A percentile compares a stretch with the other conserved stretches of the same genome.
These are phyloP conservation scores for Corbicula japonica DNA, from an alignment of 2,888 invertebrate genomes.

Conservation along the genomic window DNA sequence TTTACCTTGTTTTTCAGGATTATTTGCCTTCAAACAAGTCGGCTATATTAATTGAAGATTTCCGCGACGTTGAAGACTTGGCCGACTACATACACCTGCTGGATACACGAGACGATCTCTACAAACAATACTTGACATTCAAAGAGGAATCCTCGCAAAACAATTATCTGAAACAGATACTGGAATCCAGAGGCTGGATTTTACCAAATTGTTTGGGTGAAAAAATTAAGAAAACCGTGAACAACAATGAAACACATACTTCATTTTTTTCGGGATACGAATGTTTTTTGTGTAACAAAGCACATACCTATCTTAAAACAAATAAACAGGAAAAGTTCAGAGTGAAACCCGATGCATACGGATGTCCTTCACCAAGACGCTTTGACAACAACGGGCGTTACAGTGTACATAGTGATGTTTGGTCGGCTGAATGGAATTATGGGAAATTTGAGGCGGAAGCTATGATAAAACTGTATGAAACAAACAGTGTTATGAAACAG, in stretches of 20 bases:
- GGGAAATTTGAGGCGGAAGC: constrained; percentile 59
- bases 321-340: constrained; percentile 32
- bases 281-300: constrained; percentile 80
- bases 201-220: not conserved
- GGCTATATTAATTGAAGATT: constrained; percentile 80
- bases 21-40: constrained; percentile 81
- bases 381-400: constrained; percentile 73
- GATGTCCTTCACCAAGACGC: constrained; percentile 87
- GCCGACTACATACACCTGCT: constrained; percentile 76
- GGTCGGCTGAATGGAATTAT: constrained; percentile 59
- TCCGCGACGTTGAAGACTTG: constrained; percentile 76
- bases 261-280: constrained; percentile 77
- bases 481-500: constrained; percentile 26
- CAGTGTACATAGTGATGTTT: constrained; percentile 48
- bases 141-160: constrained; percentile 77
- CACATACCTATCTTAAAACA: constrained; percentile 28
- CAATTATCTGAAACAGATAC: constrained; percentile 62
- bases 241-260: constrained; percentile 11
- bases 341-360: constrained; percentile 86
- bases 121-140: constrained; percentile 75
- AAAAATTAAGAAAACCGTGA: constrained; percentile 2
- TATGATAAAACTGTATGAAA: constrained; percentile 38
- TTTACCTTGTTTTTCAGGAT: constrained; percentile 68
- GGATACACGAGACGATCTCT: constrained; percentile 79
- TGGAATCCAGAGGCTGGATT: constrained; percentile 75